Conservation (phyloP, 1,140 invertebrate species). For the Adelges cooleyi region DNA sequence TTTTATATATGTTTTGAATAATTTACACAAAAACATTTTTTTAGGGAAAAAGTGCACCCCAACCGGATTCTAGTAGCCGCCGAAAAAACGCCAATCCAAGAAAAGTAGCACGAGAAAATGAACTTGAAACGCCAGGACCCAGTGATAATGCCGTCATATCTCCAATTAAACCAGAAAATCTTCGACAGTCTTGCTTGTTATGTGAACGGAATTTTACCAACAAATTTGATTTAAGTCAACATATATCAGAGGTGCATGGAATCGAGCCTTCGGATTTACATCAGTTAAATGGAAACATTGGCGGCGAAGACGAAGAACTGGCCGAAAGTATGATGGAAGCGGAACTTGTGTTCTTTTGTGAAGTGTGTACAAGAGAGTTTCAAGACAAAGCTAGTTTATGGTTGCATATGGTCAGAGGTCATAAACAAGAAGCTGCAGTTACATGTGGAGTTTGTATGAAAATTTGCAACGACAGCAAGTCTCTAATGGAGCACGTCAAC, state of each 20-base stretch:
- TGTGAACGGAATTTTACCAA: constrained; percentile 41
- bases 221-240: constrained; percentile 40
- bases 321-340: constrained; percentile 35
- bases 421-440: constrained; percentile 44
- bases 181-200: constrained; percentile 36
- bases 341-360: constrained; percentile 42
- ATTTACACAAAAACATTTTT: background rate
- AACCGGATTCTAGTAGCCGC: constrained; percentile 29
- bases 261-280: constrained; percentile 37
- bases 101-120: constrained; percentile 33
- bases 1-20: background rate
- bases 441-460: constrained; percentile 48
- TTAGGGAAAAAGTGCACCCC: constrained; percentile 3
- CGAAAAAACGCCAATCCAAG: constrained; percentile 35
- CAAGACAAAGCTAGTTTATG: constrained; percentile 45
- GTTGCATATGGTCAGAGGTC: constrained; percentile 46
- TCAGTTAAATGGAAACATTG: constrained; percentile 7
- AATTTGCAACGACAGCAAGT: constrained; percentile 42
- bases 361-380: constrained; percentile 43
- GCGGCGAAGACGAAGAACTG: constrained; percentile 29
- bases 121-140: background rate
- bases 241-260: constrained; percentile 41
- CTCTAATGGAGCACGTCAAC: constrained; percentile 44
- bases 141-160: constrained; percentile 1
- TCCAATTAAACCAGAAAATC: constrained; percentile 5